These are phyloP conservation scores for Tetragonula clypearis DNA, from an alignment of 1,140 invertebrate species.

Conservation along the genomic window DNA sequence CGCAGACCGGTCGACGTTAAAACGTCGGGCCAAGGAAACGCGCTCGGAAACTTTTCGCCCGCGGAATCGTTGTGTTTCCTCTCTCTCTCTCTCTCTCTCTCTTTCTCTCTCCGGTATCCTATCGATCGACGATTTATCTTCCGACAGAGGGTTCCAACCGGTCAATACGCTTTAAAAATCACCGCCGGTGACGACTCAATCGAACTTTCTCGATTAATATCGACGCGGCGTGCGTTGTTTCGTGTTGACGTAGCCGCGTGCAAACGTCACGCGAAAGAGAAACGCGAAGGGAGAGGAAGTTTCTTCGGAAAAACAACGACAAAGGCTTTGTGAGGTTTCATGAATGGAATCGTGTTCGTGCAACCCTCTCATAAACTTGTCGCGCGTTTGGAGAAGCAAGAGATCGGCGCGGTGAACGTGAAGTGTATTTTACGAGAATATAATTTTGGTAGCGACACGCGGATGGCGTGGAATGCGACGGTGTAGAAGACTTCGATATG, in stretches of 20 bases:
- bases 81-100: too few relatives aligned
- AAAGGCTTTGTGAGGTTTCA: neutral
- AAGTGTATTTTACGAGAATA: slow-evolving; percentile 61
- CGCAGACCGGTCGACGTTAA: too few relatives aligned
- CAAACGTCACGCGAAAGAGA: neutral
- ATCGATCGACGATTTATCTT: slow-evolving; percentile 4
- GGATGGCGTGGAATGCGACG: slow-evolving; percentile 59
- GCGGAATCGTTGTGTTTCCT: neutral
- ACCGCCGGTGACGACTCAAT: neutral
- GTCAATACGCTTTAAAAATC: neutral
- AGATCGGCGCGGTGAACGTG: slow-evolving; percentile 15
- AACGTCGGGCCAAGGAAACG: neutral
- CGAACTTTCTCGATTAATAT: neutral
- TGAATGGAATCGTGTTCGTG: slow-evolving; percentile 15
- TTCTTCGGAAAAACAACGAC: neutral
- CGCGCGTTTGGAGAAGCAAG: neutral
- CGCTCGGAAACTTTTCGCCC: neutral
- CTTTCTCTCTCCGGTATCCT: neutral
- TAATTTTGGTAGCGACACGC: slow-evolving; percentile 66
- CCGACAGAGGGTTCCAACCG: neutral
- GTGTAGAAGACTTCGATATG: slow-evolving; percentile 66
- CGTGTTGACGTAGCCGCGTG: neutral
- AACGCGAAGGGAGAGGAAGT: neutral
- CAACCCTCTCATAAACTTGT: slow-evolving; percentile 6
- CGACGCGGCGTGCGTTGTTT: neutral